Conservation (phyloP, 2,888 invertebrate species). For the Rapana venosa region DNA sequence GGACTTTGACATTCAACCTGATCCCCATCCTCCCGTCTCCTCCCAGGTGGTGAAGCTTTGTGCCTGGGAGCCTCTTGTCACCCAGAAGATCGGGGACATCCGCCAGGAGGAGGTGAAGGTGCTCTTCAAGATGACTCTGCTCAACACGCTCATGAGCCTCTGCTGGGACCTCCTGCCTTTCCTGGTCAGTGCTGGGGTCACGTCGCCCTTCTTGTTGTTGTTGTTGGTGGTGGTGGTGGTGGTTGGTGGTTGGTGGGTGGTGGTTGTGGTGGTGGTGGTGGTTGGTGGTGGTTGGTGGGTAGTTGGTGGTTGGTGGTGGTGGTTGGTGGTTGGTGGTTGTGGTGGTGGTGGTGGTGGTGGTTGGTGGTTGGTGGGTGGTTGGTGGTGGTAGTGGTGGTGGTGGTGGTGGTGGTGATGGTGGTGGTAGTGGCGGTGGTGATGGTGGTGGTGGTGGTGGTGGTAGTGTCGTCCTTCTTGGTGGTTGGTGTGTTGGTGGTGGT, state of each 20-base stretch:
- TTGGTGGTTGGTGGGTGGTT: not conserved
- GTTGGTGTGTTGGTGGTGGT: too few species aligned
- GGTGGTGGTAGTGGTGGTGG: not conserved
- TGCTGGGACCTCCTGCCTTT: slow-evolving; percentile 97
- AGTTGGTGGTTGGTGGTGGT: too few species aligned
- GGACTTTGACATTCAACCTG: too few species aligned
- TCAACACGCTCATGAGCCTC: slow-evolving; percentile 85
- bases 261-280: not conserved
- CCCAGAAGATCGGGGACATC: slow-evolving; percentile 40
- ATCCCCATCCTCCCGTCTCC: not conserved
- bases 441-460: too few species aligned
- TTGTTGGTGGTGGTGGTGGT: not conserved
- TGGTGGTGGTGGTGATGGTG: too few species aligned
- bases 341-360: too few species aligned
- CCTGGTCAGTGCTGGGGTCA: slow-evolving; percentile 82
- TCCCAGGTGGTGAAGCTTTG: slow-evolving; percentile 49
- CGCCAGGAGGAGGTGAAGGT: slow-evolving; percentile 40
- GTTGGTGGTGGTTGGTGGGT: too few species aligned
- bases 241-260: not conserved
- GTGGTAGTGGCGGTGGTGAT: too few species aligned
- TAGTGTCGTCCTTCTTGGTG: too few species aligned
- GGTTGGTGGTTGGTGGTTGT: too few species aligned
- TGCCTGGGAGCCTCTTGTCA: slow-evolving; percentile 50
- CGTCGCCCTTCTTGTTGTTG: not conserved
- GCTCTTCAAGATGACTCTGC: slow-evolving; percentile 89